These are phyloP conservation scores for Rallus limicola DNA, from an alignment of 2,113 vertebrate species.

Conservation along the genomic window DNA sequence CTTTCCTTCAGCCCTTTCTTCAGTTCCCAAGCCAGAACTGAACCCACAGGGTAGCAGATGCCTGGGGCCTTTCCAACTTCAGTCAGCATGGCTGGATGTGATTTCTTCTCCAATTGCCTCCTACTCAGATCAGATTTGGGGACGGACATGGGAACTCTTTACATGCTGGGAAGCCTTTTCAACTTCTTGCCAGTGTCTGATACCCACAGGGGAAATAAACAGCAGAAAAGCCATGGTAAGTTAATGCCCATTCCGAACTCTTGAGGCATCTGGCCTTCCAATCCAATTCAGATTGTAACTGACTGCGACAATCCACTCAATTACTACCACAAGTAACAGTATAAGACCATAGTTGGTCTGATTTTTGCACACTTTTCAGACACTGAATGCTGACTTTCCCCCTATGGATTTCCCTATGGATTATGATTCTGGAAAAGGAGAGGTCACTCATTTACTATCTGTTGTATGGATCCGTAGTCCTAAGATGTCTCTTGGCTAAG, in stretches of 20 bases:
- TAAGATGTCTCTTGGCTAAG: constrained; percentile 24
- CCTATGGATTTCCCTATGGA: neutral
- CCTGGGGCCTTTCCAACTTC: neutral
- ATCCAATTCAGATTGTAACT: neutral
- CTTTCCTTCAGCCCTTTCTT: neutral
- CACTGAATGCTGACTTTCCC: neutral
- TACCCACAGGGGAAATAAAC: neutral
- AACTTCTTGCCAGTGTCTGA: neutral
- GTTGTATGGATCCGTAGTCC: neutral
- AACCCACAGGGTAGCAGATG: neutral
- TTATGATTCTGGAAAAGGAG: neutral
- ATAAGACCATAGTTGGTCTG: neutral
- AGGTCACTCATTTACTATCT: neutral
- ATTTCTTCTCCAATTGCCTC: neutral
- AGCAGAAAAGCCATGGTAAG: neutral
- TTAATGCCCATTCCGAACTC: neutral
- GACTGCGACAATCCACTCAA: neutral
- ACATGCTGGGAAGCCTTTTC: neutral
- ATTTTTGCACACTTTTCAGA: neutral
- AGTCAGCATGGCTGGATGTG: neutral
- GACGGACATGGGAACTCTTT: neutral
- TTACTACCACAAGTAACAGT: neutral
- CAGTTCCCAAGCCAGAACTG: neutral
- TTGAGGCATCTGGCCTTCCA: neutral
- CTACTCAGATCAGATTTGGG: neutral